phyloP scores from a whole-genome alignment of 2,797 vertebrate species.

The Melanotaenia pygmaea region DNA sequence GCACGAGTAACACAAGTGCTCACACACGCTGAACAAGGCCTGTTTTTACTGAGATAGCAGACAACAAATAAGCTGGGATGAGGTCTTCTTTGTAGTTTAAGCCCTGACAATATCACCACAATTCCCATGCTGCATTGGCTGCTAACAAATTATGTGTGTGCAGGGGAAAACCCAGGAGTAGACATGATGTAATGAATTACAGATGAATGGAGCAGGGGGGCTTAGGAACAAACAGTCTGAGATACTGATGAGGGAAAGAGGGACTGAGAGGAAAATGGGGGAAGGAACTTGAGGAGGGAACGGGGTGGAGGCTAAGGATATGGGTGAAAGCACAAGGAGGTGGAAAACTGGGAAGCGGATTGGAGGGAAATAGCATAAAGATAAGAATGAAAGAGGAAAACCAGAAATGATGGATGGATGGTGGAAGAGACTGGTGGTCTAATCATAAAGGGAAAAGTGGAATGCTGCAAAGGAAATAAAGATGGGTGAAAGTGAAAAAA shows the following conservation, averaged over 20 bases:
- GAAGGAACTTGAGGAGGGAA: not conserved
- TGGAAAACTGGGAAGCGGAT: not conserved
- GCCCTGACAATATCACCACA: conserved; percentile 51
- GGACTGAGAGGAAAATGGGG: not conserved
- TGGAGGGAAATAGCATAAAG: not conserved
- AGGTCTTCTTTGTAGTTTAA: conserved; percentile 54
- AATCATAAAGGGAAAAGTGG: not conserved
- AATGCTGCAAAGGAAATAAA: not conserved
- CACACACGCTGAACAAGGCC: conserved; percentile 12
- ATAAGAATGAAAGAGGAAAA: not conserved
- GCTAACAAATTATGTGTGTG: conserved; percentile 31
- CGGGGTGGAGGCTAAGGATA: too few species aligned
- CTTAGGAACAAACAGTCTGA: conserved; percentile 44
- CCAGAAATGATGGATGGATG: not conserved
- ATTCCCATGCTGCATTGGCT: conserved; percentile 46
- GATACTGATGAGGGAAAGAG: conserved; percentile 24
- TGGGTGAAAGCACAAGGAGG: not conserved
- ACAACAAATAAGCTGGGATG: conserved; percentile 50
- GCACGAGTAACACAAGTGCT: not conserved
- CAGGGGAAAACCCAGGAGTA: conserved; percentile 29
- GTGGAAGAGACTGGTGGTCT: fast-evolving
- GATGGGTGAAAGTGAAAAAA: not conserved
- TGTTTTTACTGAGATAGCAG: conserved; percentile 51
- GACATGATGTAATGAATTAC: conserved; percentile 57
- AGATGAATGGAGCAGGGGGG: conserved; percentile 49